These are phyloP conservation scores for Anguilla megastoma DNA, from an alignment of 2,797 vertebrate species.

Conservation along the genomic window DNA sequence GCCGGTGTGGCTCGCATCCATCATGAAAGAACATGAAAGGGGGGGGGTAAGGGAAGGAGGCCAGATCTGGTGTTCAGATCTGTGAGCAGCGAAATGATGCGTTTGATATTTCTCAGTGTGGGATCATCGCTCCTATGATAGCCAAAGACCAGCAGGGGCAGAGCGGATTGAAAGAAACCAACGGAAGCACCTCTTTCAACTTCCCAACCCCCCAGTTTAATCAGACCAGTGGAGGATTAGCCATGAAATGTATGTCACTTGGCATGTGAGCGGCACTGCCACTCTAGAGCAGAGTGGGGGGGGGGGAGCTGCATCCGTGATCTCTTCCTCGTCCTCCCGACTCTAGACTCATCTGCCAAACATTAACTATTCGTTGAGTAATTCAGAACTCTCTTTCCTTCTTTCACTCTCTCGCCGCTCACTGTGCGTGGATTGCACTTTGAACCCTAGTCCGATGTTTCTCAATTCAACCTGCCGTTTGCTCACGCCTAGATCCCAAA, in stretches of 20 bases:
- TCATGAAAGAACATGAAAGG: not conserved
- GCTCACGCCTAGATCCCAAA: not conserved
- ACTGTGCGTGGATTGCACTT: constrained; percentile 21
- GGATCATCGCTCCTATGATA: not conserved
- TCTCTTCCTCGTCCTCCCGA: not conserved
- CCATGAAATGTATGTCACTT: constrained; percentile 35
- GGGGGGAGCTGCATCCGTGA: not conserved
- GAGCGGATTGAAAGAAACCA: not conserved
- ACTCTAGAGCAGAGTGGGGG: not conserved
- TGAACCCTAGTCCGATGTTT: constrained; percentile 27
- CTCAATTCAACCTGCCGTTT: constrained; percentile 21
- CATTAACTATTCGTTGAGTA: constrained; percentile 37
- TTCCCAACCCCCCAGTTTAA: constrained; percentile 10
- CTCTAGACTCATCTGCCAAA: constrained; percentile 22
- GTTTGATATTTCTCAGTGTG: constrained; percentile 3
- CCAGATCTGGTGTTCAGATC: not conserved
- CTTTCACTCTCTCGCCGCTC: not conserved
- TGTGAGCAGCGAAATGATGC: not conserved
- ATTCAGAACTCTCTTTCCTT: not conserved
- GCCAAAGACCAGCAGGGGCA: not conserved
- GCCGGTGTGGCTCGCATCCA: not conserved
- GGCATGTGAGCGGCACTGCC: constrained; percentile 8
- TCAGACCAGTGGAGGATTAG: not conserved
- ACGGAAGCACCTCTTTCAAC: not conserved
- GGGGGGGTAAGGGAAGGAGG: not conserved